Evolutionary conservation across 37 sponge, comb jelly and placozoan species (phyloP), one percentile per base, ranked within the genome.

Genomic region (Hexactinellida sp.): DNA sequence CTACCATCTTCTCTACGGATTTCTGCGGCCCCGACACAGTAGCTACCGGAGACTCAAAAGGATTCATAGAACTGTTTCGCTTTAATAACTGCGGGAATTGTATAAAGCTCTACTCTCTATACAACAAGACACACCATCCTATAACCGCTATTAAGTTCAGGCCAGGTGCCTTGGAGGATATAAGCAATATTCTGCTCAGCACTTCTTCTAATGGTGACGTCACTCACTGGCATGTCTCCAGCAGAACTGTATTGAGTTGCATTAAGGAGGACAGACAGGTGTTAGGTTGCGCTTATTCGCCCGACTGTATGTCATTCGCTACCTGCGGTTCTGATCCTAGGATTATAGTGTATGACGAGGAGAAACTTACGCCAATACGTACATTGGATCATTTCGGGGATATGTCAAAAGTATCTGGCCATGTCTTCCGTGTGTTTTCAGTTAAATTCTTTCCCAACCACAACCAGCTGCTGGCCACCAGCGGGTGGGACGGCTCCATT

Each of bases 221-320:
- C 23, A 35, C 83, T 36, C 87, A 89, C 36, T 93, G 94, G 94
- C 94, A 93, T 38, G 83, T 89, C 0, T 86, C 85, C 35, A 87
- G 91, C 47, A 37, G 82, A 28, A 51, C 83, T 36, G 85, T 87
- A 55, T 39, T 93, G 55, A 54, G 84, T 24, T 41, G 37, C 37
- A 47, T 88, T 5, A 19, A 38, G 24, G 94, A 93, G 36, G 87
- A 88, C n/a, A 47, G 94, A 23, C 91, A 93, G 88, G 88, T 90
- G 13, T 84, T 91, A 36, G 83, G 87, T 37, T 89, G 84, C 16
- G 91, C 90, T 21, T 87, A 82, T 39, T 54, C 91, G 28, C 87
- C 88, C 82, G 94, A 93, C 37, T 38, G 36, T 38, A 28, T 21
- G 37, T 84, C 85, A 0, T 93, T 89, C 82, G 86, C 90, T 16